phyloP scores from a whole-genome alignment of 1,140 invertebrate species.

The Macrobrachium nipponense region DNA sequence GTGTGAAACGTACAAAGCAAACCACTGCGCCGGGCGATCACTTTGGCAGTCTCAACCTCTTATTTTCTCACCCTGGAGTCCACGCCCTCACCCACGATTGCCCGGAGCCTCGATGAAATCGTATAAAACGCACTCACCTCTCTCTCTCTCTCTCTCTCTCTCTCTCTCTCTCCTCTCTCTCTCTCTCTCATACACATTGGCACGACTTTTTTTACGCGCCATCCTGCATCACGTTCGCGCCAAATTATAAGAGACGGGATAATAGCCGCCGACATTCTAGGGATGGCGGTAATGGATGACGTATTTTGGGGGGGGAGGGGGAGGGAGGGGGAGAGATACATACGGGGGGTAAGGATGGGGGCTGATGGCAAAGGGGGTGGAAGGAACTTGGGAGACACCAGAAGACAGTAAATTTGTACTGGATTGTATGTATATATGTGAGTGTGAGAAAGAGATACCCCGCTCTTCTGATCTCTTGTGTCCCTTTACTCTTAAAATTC shows the following conservation, averaged over 20 bases:
- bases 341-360: too few species aligned
- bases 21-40: conserved; percentile 15
- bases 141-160: conserved; percentile 11
- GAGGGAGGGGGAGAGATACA: too few species aligned
- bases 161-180: not conserved
- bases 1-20: conserved; percentile 35
- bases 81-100: conserved; percentile 26
- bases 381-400: too few species aligned
- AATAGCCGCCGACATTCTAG: conserved; percentile 14
- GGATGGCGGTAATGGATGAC: conserved; percentile 29
- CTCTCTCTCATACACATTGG: not conserved
- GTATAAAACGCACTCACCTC: not conserved
- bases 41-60: conserved; percentile 28
- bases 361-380: too few species aligned
- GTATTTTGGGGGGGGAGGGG: not conserved
- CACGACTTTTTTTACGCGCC: conserved; percentile 8
- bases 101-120: conserved; percentile 22
- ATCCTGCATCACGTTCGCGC: not conserved
- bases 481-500: too few species aligned
- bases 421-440: too few species aligned
- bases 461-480: too few species aligned
- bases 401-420: too few species aligned
- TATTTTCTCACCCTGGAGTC: conserved; percentile 30
- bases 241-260: conserved; percentile 37
- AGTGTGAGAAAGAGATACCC: too few species aligned